These are phyloP conservation scores for Drosophila repletoides DNA, from an alignment of 1,140 invertebrate species.

Conservation along the genomic window DNA sequence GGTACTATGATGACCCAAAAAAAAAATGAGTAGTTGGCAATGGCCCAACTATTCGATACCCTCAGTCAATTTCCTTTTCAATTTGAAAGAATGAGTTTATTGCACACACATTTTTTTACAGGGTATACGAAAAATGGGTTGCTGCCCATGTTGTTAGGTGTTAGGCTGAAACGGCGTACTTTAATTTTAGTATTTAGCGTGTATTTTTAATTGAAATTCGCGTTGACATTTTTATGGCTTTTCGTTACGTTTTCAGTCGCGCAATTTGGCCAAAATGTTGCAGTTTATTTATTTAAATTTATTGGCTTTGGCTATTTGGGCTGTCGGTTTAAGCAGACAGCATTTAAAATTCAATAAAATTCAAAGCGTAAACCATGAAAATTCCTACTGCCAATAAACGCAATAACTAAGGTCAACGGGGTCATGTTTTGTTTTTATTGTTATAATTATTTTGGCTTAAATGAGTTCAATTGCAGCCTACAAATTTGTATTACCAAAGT, in stretches of 20 bases:
- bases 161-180: no score
- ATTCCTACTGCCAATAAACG: neutral
- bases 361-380: slow-evolving; percentile 7
- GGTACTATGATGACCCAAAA: slow-evolving; percentile 20
- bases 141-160: no score
- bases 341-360: slow-evolving; percentile 44
- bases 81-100: no score
- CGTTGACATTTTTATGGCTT: slow-evolving; percentile 59
- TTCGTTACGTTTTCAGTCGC: slow-evolving; percentile 19
- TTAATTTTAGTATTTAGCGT: no score
- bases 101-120: no score
- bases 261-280: slow-evolving; percentile 20
- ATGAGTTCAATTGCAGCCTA: neutral
- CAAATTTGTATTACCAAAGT: neutral
- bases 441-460: neutral
- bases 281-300: slow-evolving; percentile 50
- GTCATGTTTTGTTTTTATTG: neutral
- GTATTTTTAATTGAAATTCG: slow-evolving; percentile 46
- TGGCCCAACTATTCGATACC: no score
- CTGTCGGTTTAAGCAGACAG: slow-evolving; percentile 20
- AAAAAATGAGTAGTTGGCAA: no score
- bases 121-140: no score
- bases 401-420: neutral
- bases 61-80: no score
- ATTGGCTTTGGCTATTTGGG: slow-evolving; percentile 39